Evolutionary conservation across 92 coral and sea anemone species (phyloP).

Genomic region (Epizoanthus fatuus): DNA sequence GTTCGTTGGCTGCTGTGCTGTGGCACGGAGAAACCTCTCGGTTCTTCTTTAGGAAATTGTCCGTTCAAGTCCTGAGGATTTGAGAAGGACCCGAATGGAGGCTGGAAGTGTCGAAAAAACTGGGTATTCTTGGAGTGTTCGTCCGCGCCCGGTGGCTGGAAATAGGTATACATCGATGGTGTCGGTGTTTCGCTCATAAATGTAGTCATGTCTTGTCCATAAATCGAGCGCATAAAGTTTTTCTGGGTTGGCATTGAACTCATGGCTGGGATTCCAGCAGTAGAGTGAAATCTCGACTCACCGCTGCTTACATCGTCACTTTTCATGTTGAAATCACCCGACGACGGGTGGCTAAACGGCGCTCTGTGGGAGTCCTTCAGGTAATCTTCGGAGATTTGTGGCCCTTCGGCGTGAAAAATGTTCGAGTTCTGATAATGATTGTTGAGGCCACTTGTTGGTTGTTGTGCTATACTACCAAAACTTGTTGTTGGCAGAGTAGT

Average conservation of each 20-base stretch:
- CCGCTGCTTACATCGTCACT: conserved; percentile 55
- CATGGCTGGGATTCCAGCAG: conserved; percentile 52
- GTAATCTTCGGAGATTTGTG: conserved; percentile 63
- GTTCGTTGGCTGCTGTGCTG: conserved; percentile 68
- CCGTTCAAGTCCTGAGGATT: conserved; percentile 51
- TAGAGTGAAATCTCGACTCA: conserved; percentile 74
- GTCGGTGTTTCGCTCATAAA: conserved; percentile 76
- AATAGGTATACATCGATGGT: conserved; percentile 85
- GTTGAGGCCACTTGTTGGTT: conserved; percentile 39
- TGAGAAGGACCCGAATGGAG: conserved; percentile 71
- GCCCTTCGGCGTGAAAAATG: conserved; percentile 55
- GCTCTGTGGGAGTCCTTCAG: conserved; percentile 66
- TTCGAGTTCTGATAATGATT: conserved; percentile 59
- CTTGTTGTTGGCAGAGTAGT: conserved; percentile 41
- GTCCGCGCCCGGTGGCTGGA: conserved; percentile 70
- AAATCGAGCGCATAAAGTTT: conserved; percentile 73
- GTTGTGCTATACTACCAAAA: conserved; percentile 40
- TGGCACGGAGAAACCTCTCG: conserved; percentile 70
- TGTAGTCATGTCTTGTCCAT: conserved; percentile 78
- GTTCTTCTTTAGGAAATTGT: conserved; percentile 73
- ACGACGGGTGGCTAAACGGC: conserved; percentile 48
- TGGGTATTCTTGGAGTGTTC: conserved; percentile 83
- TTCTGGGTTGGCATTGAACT: conserved; percentile 67
- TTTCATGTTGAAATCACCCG: conserved; percentile 76
- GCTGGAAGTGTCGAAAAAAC: conserved; percentile 86